These are phyloP conservation scores for Pachyrhynchus sulphureomaculatus DNA, from an alignment of 1,140 invertebrate species.

Conservation along the genomic window DNA sequence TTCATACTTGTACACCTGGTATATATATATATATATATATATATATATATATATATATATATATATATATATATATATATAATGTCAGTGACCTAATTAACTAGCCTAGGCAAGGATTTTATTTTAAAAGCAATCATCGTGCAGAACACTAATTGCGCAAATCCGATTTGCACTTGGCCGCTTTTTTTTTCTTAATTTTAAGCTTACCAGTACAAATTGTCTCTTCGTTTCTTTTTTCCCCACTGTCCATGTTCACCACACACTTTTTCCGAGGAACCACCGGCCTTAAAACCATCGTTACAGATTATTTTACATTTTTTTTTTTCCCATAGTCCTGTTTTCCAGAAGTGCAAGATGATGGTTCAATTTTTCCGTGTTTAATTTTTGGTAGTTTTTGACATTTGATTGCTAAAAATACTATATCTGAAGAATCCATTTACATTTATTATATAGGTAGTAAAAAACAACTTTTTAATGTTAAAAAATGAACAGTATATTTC, in stretches of 20 bases:
- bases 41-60: no score
- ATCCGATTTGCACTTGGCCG: no score
- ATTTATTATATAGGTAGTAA: no score
- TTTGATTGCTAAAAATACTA: conserved; percentile 54
- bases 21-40: no score
- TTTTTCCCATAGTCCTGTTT: conserved; percentile 57
- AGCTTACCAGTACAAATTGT: conserved; percentile 55
- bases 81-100: no score
- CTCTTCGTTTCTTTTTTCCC: conserved; percentile 53
- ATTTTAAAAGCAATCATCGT: no score
- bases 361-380: conserved; percentile 54
- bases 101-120: no score
- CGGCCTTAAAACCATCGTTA: conserved; percentile 58
- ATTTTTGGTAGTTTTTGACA: conserved; percentile 57
- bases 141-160: no score
- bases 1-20: no score
- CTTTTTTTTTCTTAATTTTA: neutral
- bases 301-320: conserved; percentile 59
- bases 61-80: neutral
- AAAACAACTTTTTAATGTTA: no score
- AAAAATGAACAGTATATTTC: no score
- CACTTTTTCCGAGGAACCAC: conserved; percentile 53
- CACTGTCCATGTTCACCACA: conserved; percentile 52
- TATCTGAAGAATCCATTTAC: no score
- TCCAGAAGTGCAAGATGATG: conserved; percentile 53